A percentile compares a stretch with the other conserved stretches of the same genome.
Evolutionary conservation across 2,888 invertebrate genomes (phyloP).

Genomic region (Ephialtes manifestator): DNA sequence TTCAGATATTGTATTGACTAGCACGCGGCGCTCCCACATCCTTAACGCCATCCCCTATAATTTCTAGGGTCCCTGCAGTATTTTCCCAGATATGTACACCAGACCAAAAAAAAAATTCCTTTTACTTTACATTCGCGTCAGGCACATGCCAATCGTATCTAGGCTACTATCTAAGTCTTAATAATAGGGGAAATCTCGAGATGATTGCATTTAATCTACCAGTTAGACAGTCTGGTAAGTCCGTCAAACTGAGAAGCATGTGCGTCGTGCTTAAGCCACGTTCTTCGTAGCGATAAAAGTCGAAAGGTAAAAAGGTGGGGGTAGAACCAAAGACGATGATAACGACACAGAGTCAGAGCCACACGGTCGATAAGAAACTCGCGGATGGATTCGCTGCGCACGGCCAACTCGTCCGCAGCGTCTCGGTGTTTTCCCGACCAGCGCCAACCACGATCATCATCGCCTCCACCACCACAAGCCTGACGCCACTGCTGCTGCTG

Average conservation of each 20-base stretch:
- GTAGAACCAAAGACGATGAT: constrained; percentile 2
- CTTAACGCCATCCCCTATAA: too few relatives aligned
- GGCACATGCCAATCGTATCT: not conserved
- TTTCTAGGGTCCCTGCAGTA: not conserved
- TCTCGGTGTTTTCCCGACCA: constrained; percentile 35
- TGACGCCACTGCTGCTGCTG: constrained; percentile 18
- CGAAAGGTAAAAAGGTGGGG: not conserved
- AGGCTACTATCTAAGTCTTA: not conserved
- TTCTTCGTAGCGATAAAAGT: not conserved
- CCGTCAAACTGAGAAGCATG: not conserved
- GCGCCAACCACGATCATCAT: constrained; percentile 54
- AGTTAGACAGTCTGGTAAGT: not conserved
- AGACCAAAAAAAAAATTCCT: not conserved
- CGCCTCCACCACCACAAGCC: constrained; percentile 54
- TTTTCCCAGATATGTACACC: not conserved
- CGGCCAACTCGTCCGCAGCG: constrained; percentile 26
- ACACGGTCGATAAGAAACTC: constrained; percentile 59
- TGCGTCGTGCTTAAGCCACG: not conserved
- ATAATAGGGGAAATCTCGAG: not conserved
- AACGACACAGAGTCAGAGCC: constrained; percentile 23
- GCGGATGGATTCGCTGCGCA: constrained; percentile 39
- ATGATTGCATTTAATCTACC: not conserved
- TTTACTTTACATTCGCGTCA: not conserved
- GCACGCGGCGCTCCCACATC: too few relatives aligned
- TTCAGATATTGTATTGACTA: too few relatives aligned